phyloP scores from a whole-genome alignment of 2,797 vertebrate species.

The Columba guinea region DNA sequence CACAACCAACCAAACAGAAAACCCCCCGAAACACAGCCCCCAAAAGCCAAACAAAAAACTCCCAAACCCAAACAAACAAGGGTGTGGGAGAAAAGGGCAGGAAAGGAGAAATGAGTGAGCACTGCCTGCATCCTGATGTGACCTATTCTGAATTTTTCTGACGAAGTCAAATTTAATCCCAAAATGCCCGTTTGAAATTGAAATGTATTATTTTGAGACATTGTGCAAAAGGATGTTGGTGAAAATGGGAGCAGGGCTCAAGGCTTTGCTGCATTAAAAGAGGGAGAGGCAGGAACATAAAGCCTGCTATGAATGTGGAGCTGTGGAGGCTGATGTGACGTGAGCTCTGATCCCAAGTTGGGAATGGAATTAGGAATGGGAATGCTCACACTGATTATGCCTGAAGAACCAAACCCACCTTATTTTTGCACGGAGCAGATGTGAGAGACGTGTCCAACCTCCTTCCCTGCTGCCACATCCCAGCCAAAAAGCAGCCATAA shows the following conservation, averaged over 20 bases:
- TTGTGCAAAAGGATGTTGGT: accelerated
- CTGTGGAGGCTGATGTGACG: accelerated
- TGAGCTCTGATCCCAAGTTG: not conserved
- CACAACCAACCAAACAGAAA: no score
- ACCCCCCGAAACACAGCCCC: no score
- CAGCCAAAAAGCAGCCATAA: not conserved
- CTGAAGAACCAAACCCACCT: not conserved
- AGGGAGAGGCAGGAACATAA: accelerated
- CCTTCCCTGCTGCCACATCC: accelerated
- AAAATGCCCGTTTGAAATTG: not conserved
- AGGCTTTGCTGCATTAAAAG: not conserved
- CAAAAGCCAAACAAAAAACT: no score
- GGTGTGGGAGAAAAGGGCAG: not conserved
- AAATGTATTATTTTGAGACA: not conserved
- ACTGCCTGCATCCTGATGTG: not conserved
- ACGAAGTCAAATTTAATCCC: not conserved
- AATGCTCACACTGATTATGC: not conserved
- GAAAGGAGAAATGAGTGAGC: not conserved
- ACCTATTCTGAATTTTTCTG: not conserved
- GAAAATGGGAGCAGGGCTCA: accelerated
- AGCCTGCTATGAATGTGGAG: accelerated
- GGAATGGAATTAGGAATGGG: not conserved
- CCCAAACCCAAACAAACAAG: not conserved
- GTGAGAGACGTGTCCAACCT: accelerated
- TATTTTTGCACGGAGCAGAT: not conserved